These are phyloP conservation scores for Pseudopleuronectes americanus DNA, from an alignment of 2,797 vertebrate genomes.

Conservation along the genomic window DNA sequence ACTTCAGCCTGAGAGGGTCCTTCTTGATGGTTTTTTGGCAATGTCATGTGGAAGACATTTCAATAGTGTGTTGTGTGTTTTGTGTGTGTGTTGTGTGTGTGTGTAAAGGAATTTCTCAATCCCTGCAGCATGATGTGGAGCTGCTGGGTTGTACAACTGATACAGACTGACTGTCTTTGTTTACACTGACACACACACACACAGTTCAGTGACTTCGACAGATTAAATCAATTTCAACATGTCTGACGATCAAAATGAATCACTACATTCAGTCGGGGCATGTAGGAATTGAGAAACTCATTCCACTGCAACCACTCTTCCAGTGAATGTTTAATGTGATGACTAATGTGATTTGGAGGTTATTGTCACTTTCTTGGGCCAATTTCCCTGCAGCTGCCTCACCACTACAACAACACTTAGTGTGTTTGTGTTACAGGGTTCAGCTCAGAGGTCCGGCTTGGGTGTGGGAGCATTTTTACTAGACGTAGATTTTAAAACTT, in stretches of 20 bases:
- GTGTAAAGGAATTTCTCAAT: slow-evolving; percentile 28
- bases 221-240: slow-evolving; percentile 51
- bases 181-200: slow-evolving; percentile 24
- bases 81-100: slow-evolving; percentile 1
- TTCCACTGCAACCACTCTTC: slow-evolving; percentile 19
- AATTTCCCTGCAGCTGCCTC: background rate
- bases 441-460: background rate
- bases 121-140: slow-evolving; percentile 44
- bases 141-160: slow-evolving; percentile 53
- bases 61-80: background rate
- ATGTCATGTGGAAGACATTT: slow-evolving; percentile 10
- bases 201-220: slow-evolving; percentile 27
- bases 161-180: slow-evolving; percentile 50
- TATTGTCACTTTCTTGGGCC: slow-evolving; percentile 1
- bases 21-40: slow-evolving; percentile 25
- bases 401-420: background rate
- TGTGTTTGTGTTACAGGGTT: background rate
- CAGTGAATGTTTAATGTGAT: background rate
- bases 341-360: slow-evolving; percentile 38
- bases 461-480: background rate
- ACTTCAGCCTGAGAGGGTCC: slow-evolving; percentile 16
- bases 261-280: slow-evolving; percentile 53
- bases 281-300: slow-evolving; percentile 64
- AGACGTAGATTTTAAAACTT: slow-evolving; percentile 6
- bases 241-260: slow-evolving; percentile 48